A percentile compares a stretch with the other conserved stretches of the same genome.
Evolutionary conservation across 64 coral and sea anemone genomes (phyloP).

Genomic region (Pachyseris speciosa): DNA sequence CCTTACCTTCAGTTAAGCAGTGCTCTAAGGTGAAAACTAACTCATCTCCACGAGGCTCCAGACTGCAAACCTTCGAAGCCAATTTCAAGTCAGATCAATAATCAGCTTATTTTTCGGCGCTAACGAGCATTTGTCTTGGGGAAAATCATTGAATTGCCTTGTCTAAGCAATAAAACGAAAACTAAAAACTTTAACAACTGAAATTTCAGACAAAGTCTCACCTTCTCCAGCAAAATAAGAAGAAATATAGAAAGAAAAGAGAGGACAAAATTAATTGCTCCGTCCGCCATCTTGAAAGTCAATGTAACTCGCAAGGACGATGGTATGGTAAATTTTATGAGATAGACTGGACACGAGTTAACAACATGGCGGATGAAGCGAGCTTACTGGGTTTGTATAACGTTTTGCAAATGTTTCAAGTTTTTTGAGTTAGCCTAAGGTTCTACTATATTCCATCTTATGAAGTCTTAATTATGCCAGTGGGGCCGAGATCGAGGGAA

Average conservation of each 20-base stretch:
- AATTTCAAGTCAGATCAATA: not conserved
- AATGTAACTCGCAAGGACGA: not conserved
- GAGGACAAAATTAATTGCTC: not conserved
- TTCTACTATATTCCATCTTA: not conserved
- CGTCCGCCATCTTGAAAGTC: slow-evolving; percentile 19
- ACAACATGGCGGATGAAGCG: not conserved
- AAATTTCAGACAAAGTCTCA: not conserved
- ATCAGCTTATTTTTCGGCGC: not conserved
- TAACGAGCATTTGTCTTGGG: not conserved
- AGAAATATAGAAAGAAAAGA: not conserved
- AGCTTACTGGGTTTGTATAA: not conserved
- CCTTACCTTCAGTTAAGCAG: slow-evolving; percentile 26
- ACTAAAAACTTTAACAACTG: not conserved
- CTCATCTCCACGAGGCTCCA: slow-evolving; percentile 49
- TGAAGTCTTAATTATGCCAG: not conserved
- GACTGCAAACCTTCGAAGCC: not conserved
- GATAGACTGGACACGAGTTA: not conserved
- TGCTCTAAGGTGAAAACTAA: slow-evolving; percentile 58
- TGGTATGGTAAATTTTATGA: not conserved
- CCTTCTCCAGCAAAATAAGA: not conserved
- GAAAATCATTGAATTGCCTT: not conserved
- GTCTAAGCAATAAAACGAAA: accelerated
- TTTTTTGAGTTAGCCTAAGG: not conserved
- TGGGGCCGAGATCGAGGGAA: not conserved
- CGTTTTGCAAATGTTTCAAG: not conserved